phyloP scores from a whole-genome alignment of 2,888 invertebrate genomes.

The Lasioglossum leucozonium region DNA sequence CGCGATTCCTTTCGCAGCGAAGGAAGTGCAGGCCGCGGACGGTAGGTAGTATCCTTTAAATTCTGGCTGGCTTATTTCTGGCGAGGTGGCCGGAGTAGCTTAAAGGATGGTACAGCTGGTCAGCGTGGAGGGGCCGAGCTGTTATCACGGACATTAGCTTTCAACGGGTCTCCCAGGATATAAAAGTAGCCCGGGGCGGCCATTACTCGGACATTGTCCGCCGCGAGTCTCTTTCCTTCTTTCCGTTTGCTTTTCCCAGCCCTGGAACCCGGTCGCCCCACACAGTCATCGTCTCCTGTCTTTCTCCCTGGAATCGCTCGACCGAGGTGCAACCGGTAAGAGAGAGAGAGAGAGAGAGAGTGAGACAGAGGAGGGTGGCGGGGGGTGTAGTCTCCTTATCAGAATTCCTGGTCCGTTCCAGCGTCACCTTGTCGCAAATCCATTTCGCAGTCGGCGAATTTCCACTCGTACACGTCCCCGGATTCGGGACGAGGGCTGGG shows the following conservation, averaged over 20 bases:
- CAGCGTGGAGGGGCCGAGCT: constrained; percentile 62
- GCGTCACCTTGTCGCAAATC: constrained; percentile 83
- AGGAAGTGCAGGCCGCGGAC: constrained; percentile 48
- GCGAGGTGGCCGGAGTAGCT: constrained; percentile 35
- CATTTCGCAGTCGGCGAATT: constrained; percentile 81
- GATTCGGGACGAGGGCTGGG: constrained; percentile 78
- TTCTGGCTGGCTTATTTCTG: constrained; percentile 37
- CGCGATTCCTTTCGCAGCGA: constrained; percentile 7
- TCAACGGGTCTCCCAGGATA: constrained; percentile 79
- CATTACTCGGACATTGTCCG: constrained; percentile 84
- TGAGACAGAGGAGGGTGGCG: constrained; percentile 16
- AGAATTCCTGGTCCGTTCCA: constrained; percentile 79
- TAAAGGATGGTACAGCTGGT: constrained; percentile 62
- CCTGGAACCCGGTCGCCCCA: constrained; percentile 27
- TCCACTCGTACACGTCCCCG: constrained; percentile 74
- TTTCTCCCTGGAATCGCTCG: constrained; percentile 47
- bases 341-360: constrained; percentile 23
- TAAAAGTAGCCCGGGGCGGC: constrained; percentile 82
- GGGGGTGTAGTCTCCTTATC: constrained; percentile 77
- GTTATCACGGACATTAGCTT: constrained; percentile 83
- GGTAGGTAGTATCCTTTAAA: constrained; percentile 35
- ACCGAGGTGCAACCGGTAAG: constrained; percentile 35
- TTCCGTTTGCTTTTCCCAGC: constrained; percentile 49
- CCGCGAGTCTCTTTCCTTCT: constrained; percentile 70
- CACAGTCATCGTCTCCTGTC: constrained; percentile 42